A percentile compares a stretch with the other conserved stretches of the same genome.
Evolutionary conservation across 2,113 vertebrate genomes (phyloP).

Genomic region (Leptobrachium leishanense): DNA sequence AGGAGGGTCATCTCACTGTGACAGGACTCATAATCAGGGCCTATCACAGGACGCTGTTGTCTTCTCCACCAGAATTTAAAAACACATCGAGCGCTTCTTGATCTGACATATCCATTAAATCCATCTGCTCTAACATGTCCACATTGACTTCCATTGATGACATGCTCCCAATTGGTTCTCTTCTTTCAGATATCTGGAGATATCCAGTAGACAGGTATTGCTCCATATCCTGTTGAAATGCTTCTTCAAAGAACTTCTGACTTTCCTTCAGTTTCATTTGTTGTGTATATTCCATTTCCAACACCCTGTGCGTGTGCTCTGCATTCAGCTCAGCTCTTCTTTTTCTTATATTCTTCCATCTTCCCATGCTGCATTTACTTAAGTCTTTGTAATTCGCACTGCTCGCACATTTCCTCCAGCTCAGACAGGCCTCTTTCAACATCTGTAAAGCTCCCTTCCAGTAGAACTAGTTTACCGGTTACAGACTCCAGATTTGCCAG

Average conservation of each 20-base stretch:
- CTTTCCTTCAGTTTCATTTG: conserved; percentile 90
- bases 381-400: conserved; percentile 83
- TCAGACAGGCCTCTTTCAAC: conserved; percentile 81
- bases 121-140: conserved; percentile 92
- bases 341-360: conserved; percentile 85
- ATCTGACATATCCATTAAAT: conserved; percentile 85
- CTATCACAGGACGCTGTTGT: conserved; percentile 74
- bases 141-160: conserved; percentile 93
- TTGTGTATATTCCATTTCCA: conserved; percentile 81
- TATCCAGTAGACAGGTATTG: conserved; percentile 94
- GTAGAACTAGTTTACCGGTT: conserved; percentile 80
- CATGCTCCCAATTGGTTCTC: conserved; percentile 86
- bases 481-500: conserved; percentile 79
- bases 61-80: conserved; percentile 81
- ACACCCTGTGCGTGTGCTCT: conserved; percentile 82
- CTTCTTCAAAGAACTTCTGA: conserved; percentile 96
- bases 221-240: conserved; percentile 98
- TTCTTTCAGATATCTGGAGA: conserved; percentile 89
- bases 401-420: conserved; percentile 86
- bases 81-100: conserved; percentile 94
- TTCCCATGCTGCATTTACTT: conserved; percentile 77
- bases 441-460: conserved; percentile 90
- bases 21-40: conserved; percentile 68
- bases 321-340: conserved; percentile 89
- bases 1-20: conserved; percentile 81